Base-by-base conservation (phyloP, 2,113 vertebrate species). In the Solea senegalensis region DNA sequence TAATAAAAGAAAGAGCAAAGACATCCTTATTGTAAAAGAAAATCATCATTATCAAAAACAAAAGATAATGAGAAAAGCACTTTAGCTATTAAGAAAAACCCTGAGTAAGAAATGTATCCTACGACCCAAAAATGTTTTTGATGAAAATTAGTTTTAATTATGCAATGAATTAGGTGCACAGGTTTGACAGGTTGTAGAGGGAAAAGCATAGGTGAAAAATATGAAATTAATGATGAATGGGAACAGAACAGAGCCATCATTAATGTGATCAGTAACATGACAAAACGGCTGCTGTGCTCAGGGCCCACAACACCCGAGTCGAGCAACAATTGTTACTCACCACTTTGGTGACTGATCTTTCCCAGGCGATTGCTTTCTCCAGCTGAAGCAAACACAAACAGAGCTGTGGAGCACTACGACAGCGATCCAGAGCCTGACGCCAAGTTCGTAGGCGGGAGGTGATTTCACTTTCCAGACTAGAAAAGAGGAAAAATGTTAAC, bases 291-390 rank as follows among this genome's bases (percentile, higher is more conserved):
- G 34, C 34, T 48, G 6, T 16, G 8, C 15, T 7, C 11, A 8
- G 3, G 51, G 26, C 13, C 46, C 26, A 21, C 14, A 43, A 34
- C 0, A 15, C 11, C 5, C 5, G n/a, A 0, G 14, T 34, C n/a
- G 2, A 58, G 59, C 15, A 68, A 44, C 2, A 54, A 55, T 16
- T 0, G n/a, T 57, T 63, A 40, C 95, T 94, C 70, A 98, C 97
- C 95, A 98, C 96, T 95, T 95, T 97, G 85, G 96, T 94, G 46
- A 99, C 94, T 0, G 97, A 98, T 72, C 96, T 96, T 88, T 99
- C 97, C 97, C 97, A 98, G 57, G 97, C 96, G 1, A 98, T 95
- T 76, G 97, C 96, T 61, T 93, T 93, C 88, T 98, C 97, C 79
- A 98, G 93, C 87, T 98, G 97, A 54, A 94, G 83, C 65, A 98